Base-by-base conservation (phyloP, 2,888 invertebrate species). In the Xylocampa areola region DNA sequence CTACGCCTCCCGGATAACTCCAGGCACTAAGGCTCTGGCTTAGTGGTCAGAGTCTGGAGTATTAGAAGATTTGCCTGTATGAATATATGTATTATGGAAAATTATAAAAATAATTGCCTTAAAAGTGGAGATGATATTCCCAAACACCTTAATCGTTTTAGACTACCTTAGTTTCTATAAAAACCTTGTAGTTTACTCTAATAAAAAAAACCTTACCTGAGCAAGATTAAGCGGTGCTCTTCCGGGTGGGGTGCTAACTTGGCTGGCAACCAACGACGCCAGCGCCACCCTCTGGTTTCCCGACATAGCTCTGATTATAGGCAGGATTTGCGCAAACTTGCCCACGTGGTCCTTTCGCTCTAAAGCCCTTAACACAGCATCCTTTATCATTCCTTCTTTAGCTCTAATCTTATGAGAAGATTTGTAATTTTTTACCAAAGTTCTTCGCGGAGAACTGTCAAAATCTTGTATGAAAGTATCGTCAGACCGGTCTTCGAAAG, bases 291-390 rank as follows among this genome's bases (percentile, higher is more conserved):
- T 89, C 84, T 96, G 96, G 21, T 94, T 94, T 0, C 95, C 94
- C 0, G 96, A 95, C 90, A 96, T 94, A 2, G 94, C 95, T 40
- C 95, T 92, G 67, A 96, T 89, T 68, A 96, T 96, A 33, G 96
- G 96, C 86, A 96, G 86, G 17, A 95, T 94, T 84, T 95, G 95
- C 0, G 95, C 94, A 51, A 96, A 95, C 78, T 95, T 95, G 60
- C 95, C 94, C 13, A 94, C 94, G 39, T 95, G 94, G 27, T 94
- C 95, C 41, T 94, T 94, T 73, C 94, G 91, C 65, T 95, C 95
- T 80, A 96, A 82, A 0, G 95, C 95, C 69, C 94, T 90, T 11
- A 95, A 68, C 48, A 96, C 89, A 0, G 95, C 95, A 25, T 92
- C 92, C 66, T 94, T 92, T 13, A 95, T 82, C 75, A 92, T 85